These are phyloP conservation scores for Melipona beecheii DNA, from an alignment of 2,888 invertebrate genomes.

Conservation along the genomic window DNA sequence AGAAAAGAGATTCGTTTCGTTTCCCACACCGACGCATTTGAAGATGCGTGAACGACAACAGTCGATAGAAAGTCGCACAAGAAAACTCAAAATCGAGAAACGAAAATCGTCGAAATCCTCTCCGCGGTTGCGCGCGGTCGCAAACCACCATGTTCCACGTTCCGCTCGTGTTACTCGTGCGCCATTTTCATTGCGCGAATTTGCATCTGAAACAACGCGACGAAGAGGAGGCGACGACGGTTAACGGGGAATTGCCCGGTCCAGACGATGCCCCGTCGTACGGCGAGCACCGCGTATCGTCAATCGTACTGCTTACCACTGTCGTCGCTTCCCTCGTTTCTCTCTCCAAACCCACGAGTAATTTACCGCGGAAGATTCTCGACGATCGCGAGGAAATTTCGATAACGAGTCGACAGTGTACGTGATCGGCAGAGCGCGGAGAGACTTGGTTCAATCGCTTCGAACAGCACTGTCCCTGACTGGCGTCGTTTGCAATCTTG, in stretches of 20 bases:
- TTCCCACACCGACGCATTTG: no score
- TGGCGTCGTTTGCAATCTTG: neutral
- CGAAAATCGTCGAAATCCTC: neutral
- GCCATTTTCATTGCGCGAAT: constrained; percentile 9
- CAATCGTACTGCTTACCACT: constrained; percentile 36
- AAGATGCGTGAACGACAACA: no score
- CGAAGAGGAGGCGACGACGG: neutral
- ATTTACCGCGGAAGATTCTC: neutral
- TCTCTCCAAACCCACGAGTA: neutral
- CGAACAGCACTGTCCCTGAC: neutral
- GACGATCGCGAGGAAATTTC: no score
- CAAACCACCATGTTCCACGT: neutral
- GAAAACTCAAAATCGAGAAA: neutral
- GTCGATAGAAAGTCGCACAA: no score
- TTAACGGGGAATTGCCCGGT: constrained; percentile 2
- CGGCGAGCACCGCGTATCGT: constrained; percentile 16
- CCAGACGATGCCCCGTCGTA: neutral
- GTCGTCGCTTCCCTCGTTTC: neutral
- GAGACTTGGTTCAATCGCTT: neutral
- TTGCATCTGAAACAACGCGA: constrained; percentile 20
- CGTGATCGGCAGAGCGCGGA: neutral
- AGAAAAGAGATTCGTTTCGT: no score
- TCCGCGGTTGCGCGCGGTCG: neutral
- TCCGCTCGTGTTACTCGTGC: neutral
- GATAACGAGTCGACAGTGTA: neutral